Conservation (phyloP, 2,888 invertebrate species). For the Drosophila tanythrix region DNA sequence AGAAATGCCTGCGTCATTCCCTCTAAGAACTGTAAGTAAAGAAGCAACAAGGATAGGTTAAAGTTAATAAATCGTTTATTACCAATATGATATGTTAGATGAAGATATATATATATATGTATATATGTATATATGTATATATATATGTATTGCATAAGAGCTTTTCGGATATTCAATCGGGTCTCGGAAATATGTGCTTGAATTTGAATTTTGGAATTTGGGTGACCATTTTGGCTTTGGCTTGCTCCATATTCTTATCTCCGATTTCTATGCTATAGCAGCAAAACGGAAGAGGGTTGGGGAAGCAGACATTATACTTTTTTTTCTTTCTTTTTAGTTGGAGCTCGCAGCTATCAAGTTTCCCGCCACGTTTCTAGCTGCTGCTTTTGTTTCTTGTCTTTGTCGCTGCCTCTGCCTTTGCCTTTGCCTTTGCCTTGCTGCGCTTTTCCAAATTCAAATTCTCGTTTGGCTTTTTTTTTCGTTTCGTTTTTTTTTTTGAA, state of each 20-base stretch:
- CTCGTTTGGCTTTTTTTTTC: constrained; percentile 40
- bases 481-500: constrained; percentile 39
- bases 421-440: constrained; percentile 21
- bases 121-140: background rate
- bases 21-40: constrained; percentile 82
- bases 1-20: constrained; percentile 85
- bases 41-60: constrained; percentile 4
- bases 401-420: too few relatives aligned
- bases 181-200: constrained; percentile 24
- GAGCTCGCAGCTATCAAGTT: constrained; percentile 57
- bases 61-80: background rate
- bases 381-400: background rate
- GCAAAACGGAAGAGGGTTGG: background rate
- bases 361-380: constrained; percentile 28
- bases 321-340: constrained; percentile 1
- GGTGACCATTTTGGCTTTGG: constrained; percentile 31
- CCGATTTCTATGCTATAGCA: constrained; percentile 49
- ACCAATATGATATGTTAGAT: background rate
- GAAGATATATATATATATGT: background rate
- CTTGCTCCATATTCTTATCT: constrained; percentile 64
- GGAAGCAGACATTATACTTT: background rate
- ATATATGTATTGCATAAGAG: constrained; percentile 17
- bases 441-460: constrained; percentile 56
- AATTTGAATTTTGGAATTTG: constrained; percentile 26
- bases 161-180: constrained; percentile 26